Evolutionary conservation across 2,888 invertebrate species (phyloP).

Genomic region (Vesta saturnalis): DNA sequence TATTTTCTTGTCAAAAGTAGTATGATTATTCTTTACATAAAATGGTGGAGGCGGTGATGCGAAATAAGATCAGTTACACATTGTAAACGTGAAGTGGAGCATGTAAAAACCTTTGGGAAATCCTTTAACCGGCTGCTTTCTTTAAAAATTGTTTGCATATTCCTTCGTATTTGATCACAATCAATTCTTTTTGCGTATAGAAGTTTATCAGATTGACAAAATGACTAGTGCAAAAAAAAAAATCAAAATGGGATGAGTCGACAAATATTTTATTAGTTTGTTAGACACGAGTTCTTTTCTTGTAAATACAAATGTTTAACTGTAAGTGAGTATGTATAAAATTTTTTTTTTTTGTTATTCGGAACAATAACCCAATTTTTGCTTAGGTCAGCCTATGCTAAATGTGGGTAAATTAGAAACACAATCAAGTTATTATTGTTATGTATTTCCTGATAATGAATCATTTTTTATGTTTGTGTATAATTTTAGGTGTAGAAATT

Average conservation of each 20-base stretch:
- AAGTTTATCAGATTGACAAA: slow-evolving; percentile 3
- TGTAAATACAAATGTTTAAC: slow-evolving; percentile 7
- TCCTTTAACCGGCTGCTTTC: slow-evolving; percentile 12
- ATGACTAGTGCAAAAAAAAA: background rate
- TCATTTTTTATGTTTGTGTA: background rate
- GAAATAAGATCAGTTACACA: slow-evolving; percentile 41
- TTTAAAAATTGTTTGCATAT: background rate
- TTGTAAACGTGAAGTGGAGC: slow-evolving; percentile 42
- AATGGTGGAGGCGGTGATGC: slow-evolving; percentile 37
- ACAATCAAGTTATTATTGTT: background rate
- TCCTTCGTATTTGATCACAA: background rate
- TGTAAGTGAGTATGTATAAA: slow-evolving; percentile 4
- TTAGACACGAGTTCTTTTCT: slow-evolving; percentile 4
- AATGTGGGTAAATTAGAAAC: slow-evolving; percentile 8
- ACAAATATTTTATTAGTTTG: slow-evolving; percentile 9
- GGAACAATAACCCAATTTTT: slow-evolving; percentile 11
- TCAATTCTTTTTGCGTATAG: slow-evolving; percentile 6
- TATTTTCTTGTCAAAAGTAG: too few species aligned
- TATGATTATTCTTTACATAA: slow-evolving; percentile 9
- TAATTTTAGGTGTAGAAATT: background rate
- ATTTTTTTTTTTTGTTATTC: too few species aligned
- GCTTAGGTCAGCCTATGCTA: background rate
- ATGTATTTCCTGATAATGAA: background rate
- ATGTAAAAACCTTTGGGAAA: slow-evolving; percentile 29
- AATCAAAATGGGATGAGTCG: background rate